These are phyloP conservation scores for Melipona quadrifasciata DNA, from an alignment of 1,140 invertebrate genomes.

Conservation along the genomic window DNA sequence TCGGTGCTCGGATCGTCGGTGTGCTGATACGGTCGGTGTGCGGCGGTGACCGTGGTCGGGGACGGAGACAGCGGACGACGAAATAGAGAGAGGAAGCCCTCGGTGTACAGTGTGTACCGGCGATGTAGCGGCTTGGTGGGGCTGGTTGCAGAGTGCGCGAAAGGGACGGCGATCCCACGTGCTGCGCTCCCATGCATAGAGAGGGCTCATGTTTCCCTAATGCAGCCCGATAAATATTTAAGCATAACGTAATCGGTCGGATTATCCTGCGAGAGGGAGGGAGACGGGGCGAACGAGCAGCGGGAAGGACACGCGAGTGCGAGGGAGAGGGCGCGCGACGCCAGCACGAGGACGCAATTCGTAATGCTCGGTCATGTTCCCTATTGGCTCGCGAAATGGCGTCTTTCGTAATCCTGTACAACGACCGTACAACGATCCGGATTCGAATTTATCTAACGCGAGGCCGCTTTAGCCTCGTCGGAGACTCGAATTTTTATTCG, in stretches of 20 bases:
- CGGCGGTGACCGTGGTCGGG: conserved; percentile 38
- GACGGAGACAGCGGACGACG: conserved; percentile 3
- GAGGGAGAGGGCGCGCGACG: conserved; percentile 11
- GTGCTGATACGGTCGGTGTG: conserved; percentile 31
- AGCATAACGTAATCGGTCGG: conserved; percentile 79
- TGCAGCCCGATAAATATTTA: conserved; percentile 81
- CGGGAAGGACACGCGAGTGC: neutral
- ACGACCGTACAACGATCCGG: conserved; percentile 66
- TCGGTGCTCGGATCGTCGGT: conserved; percentile 31
- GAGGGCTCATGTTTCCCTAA: conserved; percentile 81
- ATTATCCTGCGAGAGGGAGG: conserved; percentile 69
- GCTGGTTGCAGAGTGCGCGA: conserved; percentile 48
- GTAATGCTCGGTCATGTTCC: conserved; percentile 65
- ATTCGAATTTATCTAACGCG: conserved; percentile 64
- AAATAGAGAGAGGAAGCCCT: conserved; percentile 25
- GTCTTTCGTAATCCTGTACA: conserved; percentile 77
- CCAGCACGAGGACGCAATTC: conserved; percentile 56
- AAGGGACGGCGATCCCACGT: conserved; percentile 71
- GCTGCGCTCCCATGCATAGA: conserved; percentile 79
- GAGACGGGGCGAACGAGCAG: conserved; percentile 32
- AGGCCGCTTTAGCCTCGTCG: conserved; percentile 22
- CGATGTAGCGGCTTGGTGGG: conserved; percentile 33
- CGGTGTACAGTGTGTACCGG: conserved; percentile 40
- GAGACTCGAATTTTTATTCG: conserved; percentile 36
- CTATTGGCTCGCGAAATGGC: conserved; percentile 71